Evolutionary conservation across 2,113 vertebrate genomes (phyloP).

Genomic region (Etheostoma spectabile): DNA sequence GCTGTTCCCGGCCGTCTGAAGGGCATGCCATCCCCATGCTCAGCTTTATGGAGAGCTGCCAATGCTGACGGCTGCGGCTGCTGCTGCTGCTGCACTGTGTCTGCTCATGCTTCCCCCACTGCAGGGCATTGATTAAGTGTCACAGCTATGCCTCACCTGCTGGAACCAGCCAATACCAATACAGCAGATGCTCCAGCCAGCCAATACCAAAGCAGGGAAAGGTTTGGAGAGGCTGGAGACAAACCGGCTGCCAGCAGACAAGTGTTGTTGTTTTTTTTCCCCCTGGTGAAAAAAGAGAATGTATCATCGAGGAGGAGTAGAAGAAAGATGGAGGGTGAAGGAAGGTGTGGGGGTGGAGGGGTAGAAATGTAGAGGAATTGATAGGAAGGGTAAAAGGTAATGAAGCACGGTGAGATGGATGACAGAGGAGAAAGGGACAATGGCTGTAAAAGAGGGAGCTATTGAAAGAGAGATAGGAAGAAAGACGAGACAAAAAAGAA

Average conservation of each 20-base stretch:
- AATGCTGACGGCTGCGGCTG: slow-evolving; percentile 65
- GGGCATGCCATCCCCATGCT: slow-evolving; percentile 72
- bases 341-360: not conserved
- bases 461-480: slow-evolving; percentile 24
- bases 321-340: slow-evolving; percentile 39
- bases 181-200: slow-evolving; percentile 41
- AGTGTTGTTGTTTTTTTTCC: slow-evolving; percentile 6
- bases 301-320: slow-evolving; percentile 35
- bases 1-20: slow-evolving; percentile 56
- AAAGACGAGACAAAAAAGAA: slow-evolving; percentile 17
- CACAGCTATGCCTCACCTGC: slow-evolving; percentile 75
- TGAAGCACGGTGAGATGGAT: slow-evolving; percentile 56
- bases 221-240: slow-evolving; percentile 74
- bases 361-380: slow-evolving; percentile 33
- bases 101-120: slow-evolving; percentile 66
- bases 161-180: slow-evolving; percentile 70
- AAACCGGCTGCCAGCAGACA: slow-evolving; percentile 69
- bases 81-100: slow-evolving; percentile 61
- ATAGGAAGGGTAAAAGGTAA: slow-evolving; percentile 47
- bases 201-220: slow-evolving; percentile 64
- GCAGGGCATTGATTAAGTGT: slow-evolving; percentile 78
- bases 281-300: slow-evolving; percentile 27
- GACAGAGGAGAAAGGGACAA: slow-evolving; percentile 51
- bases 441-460: slow-evolving; percentile 27
- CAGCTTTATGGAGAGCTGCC: slow-evolving; percentile 70